Evolutionary conservation across 2,888 invertebrate species (phyloP).

Genomic region (Operophtera brumata): DNA sequence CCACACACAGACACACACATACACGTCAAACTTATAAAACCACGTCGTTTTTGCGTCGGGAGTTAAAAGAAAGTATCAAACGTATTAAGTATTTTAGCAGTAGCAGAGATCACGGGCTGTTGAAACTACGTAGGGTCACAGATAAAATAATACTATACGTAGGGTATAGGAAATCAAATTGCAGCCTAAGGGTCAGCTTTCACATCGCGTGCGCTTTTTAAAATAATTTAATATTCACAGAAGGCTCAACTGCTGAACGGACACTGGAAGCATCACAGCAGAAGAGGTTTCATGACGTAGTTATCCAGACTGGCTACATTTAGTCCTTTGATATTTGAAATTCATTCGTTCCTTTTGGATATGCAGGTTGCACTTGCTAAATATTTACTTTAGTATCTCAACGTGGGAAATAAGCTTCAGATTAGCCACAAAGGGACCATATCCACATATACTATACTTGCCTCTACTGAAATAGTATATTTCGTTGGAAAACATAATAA

Average conservation of each 20-base stretch:
- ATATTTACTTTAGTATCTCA: constrained; percentile 27
- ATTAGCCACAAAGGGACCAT: constrained; percentile 15
- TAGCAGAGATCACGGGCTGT: constrained; percentile 22
- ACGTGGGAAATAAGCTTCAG: constrained; percentile 12
- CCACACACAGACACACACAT: too few species aligned
- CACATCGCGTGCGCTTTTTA: constrained; percentile 64
- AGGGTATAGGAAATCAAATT: constrained; percentile 56
- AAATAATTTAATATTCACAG: constrained; percentile 79
- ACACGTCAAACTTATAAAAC: too few species aligned
- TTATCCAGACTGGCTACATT: constrained; percentile 60
- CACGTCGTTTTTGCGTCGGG: too few species aligned
- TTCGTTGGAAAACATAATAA: too few species aligned
- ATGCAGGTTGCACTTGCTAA: constrained; percentile 26
- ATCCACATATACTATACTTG: background rate
- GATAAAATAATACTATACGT: too few species aligned
- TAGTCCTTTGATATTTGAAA: constrained; percentile 62
- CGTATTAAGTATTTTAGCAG: constrained; percentile 32
- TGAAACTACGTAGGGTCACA: background rate
- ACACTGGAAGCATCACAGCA: constrained; percentile 57
- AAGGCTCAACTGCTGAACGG: constrained; percentile 63
- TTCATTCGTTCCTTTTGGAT: constrained; percentile 48
- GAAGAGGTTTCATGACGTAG: constrained; percentile 61
- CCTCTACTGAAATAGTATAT: too few species aligned
- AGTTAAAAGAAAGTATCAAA: too few species aligned
- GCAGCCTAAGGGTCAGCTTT: constrained; percentile 55